Percentiles rank a stretch among this genome's conserved stretches.
Evolutionary conservation across 2,797 vertebrate genomes (phyloP).

Genomic region (Pygocentrus nattereri): DNA sequence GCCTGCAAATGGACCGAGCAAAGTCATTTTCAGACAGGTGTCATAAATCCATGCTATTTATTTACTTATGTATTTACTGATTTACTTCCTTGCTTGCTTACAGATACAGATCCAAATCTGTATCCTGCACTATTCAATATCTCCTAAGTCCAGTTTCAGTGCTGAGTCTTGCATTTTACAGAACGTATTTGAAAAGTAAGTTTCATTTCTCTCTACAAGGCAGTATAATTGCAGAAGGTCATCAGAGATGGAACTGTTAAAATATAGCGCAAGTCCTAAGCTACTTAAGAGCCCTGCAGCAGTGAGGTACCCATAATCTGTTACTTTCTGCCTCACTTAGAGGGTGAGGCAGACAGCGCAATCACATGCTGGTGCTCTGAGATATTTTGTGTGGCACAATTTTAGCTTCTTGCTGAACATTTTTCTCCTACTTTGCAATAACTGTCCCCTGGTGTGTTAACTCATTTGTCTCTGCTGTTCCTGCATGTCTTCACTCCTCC

Average conservation of each 20-base stretch:
- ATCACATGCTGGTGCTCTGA: conserved; percentile 20
- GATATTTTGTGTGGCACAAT: conserved; percentile 39
- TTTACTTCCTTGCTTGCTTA: neutral
- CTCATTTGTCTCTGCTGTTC: conserved; percentile 34
- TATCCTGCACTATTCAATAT: conserved; percentile 15
- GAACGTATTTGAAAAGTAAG: conserved; percentile 26
- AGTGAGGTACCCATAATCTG: conserved; percentile 3
- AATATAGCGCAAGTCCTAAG: neutral
- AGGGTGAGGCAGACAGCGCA: neutral
- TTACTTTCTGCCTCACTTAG: neutral
- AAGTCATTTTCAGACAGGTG: conserved; percentile 15
- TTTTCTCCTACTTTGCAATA: conserved; percentile 43
- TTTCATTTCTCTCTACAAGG: conserved; percentile 10
- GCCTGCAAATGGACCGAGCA: conserved; percentile 13
- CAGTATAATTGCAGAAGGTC: conserved; percentile 15
- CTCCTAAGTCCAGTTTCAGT: neutral
- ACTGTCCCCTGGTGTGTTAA: conserved; percentile 37
- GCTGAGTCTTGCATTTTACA: neutral
- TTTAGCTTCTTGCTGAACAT: conserved; percentile 31
- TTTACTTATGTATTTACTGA: conserved; percentile 1
- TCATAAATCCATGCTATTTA: conserved; percentile 27
- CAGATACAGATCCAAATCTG: conserved; percentile 10
- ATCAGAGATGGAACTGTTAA: conserved; percentile 20
- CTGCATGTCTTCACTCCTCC: conserved; percentile 33
- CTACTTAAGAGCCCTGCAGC: conserved; percentile 1